phyloP scores from a whole-genome alignment of 2,797 vertebrate genomes.

The Natrix natrix region DNA sequence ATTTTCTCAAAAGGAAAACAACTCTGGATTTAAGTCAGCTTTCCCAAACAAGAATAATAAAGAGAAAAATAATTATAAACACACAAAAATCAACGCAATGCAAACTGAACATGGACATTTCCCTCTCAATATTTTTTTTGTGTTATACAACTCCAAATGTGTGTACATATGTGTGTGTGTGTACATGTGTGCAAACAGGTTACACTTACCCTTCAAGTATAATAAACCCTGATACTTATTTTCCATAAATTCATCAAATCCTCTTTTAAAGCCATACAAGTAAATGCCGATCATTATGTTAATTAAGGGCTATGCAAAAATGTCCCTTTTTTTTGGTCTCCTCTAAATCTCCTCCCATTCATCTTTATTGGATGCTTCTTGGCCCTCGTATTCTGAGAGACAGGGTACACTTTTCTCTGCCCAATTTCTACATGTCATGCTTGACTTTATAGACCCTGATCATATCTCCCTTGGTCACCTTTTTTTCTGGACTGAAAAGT shows the following conservation, averaged over 20 bases:
- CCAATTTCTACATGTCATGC: not conserved
- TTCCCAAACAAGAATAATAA: not conserved
- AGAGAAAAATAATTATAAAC: not conserved
- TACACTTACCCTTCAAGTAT: not conserved
- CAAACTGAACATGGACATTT: not conserved
- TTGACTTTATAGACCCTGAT: not conserved
- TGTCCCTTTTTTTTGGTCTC: not conserved
- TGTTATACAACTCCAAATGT: not conserved
- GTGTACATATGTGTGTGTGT: not conserved
- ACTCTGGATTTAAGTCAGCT: not conserved
- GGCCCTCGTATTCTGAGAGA: not conserved
- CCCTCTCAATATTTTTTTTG: not conserved
- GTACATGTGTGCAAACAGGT: not conserved
- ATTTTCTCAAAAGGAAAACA: not conserved
- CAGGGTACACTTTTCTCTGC: not conserved
- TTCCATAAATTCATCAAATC: not conserved
- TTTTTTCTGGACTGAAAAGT: not conserved
- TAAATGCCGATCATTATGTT: not conserved
- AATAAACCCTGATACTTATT: not conserved
- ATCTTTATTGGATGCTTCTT: not conserved
- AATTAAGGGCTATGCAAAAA: not conserved
- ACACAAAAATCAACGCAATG: not conserved
- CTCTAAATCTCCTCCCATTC: not conserved
- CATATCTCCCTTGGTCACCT: not conserved
- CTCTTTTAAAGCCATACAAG: not conserved